Percentiles rank a stretch among this genome's conserved stretches.
Evolutionary conservation across 1,140 invertebrate species (phyloP).

Genomic region (Drosophila kikkawai): DNA sequence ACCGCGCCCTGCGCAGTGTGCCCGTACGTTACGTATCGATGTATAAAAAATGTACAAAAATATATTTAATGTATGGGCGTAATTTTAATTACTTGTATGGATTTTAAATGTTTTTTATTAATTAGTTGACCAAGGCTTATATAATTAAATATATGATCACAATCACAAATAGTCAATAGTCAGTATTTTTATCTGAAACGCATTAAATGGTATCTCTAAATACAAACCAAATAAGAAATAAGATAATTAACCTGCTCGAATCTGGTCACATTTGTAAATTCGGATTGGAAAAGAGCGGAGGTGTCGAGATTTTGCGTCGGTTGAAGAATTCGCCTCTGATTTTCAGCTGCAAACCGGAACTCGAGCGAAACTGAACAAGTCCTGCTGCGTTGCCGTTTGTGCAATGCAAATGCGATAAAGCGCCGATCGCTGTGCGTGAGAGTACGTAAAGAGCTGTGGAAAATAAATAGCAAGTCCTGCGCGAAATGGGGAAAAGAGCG

Average conservation of each 20-base stretch:
- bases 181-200: too few species aligned
- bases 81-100: too few species aligned
- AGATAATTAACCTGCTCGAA: too few species aligned
- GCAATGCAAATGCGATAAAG: conserved; percentile 58
- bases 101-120: too few species aligned
- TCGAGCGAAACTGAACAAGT: conserved; percentile 55
- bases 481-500: conserved; percentile 59
- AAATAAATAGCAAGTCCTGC: conserved; percentile 33
- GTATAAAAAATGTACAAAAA: too few species aligned
- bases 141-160: too few species aligned
- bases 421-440: conserved; percentile 58
- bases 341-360: conserved; percentile 42
- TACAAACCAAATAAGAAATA: too few species aligned
- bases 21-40: not conserved
- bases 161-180: too few species aligned
- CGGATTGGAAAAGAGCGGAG: conserved; percentile 19
- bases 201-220: too few species aligned
- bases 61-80: too few species aligned
- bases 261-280: conserved; percentile 16
- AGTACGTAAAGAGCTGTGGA: conserved; percentile 55
- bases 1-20: not conserved
- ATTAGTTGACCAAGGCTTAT: too few species aligned
- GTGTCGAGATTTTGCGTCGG: conserved; percentile 36
- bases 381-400: conserved; percentile 53
- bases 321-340: conserved; percentile 27